Evolutionary conservation across 2,888 invertebrate genomes (phyloP).

Genomic region (Lithophane semibrunnea): DNA sequence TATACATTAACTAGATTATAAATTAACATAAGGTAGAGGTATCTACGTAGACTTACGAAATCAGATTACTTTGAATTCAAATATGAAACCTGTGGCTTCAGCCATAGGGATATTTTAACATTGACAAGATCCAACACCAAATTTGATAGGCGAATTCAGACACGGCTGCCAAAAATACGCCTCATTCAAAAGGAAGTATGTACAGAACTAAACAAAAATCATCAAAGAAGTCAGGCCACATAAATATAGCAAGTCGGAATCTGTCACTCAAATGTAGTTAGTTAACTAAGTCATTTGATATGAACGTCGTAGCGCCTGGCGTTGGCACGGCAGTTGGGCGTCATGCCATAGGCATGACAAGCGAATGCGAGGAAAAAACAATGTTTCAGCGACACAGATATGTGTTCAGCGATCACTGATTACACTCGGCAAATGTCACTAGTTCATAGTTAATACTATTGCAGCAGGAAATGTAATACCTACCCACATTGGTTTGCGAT

Average conservation of each 20-base stretch:
- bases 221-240: constrained; percentile 34
- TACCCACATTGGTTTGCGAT: constrained; percentile 11
- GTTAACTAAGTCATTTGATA: constrained; percentile 38
- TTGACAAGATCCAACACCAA: not conserved
- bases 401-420: not conserved
- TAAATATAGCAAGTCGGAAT: constrained; percentile 27
- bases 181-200: constrained; percentile 19
- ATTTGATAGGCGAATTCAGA: not conserved
- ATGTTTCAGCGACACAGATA: constrained; percentile 5
- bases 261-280: constrained; percentile 34
- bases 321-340: constrained; percentile 49
- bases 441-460: constrained; percentile 24
- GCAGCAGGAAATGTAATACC: not conserved
- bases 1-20: not conserved
- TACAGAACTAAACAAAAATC: constrained; percentile 25
- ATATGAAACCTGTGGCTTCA: not conserved
- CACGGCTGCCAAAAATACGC: constrained; percentile 8
- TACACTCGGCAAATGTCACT: constrained; percentile 44
- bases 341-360: constrained; percentile 38
- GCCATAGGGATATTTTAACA: too few relatives aligned
- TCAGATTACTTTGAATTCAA: not conserved
- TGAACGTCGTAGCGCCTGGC: constrained; percentile 46
- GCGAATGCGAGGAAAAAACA: constrained; percentile 41
- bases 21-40: not conserved
- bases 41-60: not conserved